These are phyloP conservation scores for Sturnira hondurensis DNA, from an alignment of 2,113 vertebrate species.

Conservation along the genomic window DNA sequence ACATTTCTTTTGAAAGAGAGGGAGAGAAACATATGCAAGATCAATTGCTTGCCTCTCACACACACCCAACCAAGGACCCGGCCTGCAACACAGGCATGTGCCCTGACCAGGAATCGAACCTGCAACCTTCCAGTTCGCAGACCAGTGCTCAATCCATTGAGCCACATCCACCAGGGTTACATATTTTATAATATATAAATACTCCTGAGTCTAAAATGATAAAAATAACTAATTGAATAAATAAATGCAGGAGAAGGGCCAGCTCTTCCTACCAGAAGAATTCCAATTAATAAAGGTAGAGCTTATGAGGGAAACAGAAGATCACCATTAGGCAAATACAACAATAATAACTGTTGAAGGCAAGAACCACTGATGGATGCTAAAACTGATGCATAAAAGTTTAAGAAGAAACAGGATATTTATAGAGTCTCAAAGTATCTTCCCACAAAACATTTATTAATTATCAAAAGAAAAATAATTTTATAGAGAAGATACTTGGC, in stretches of 20 bases:
- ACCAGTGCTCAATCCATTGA: too few relatives aligned
- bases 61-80: too few relatives aligned
- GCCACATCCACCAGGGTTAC: not conserved
- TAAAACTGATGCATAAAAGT: not conserved
- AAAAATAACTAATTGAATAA: slow-evolving; percentile 4
- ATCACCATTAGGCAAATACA: not conserved
- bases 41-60: too few relatives aligned
- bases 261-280: not conserved
- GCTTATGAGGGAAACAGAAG: not conserved
- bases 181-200: not conserved
- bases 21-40: too few relatives aligned
- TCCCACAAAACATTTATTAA: not conserved
- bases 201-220: not conserved
- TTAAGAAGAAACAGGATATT: not conserved
- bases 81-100: too few relatives aligned
- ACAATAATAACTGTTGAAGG: not conserved
- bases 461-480: not conserved
- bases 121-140: too few relatives aligned
- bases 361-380: not conserved
- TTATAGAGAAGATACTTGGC: not conserved
- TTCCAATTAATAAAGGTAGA: not conserved
- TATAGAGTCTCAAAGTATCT: not conserved
- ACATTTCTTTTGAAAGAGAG: not conserved
- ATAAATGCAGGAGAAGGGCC: not conserved
- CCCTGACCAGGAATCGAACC: too few relatives aligned